These are phyloP conservation scores for Toxonevra muliebris DNA, from an alignment of 2,888 invertebrate species.

Conservation along the genomic window DNA sequence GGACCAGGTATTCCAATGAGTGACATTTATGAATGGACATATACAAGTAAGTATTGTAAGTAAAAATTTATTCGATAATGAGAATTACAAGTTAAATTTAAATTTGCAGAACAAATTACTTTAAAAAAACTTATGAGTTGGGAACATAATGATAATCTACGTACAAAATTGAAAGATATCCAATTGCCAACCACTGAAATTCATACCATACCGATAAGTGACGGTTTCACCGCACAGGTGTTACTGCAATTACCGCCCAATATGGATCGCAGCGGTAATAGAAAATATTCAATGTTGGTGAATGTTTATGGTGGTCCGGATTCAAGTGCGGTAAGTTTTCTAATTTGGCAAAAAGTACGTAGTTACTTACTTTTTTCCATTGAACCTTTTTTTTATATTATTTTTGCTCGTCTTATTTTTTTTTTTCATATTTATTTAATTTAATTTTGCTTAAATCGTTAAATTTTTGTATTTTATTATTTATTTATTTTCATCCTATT, in stretches of 20 bases:
- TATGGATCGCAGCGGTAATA: slow-evolving; percentile 72
- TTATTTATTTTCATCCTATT: no score
- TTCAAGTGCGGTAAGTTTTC: slow-evolving; percentile 77
- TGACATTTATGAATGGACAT: slow-evolving; percentile 67
- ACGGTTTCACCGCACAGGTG: slow-evolving; percentile 76
- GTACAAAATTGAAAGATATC: slow-evolving; percentile 66
- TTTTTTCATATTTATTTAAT: no score
- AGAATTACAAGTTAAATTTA: not conserved
- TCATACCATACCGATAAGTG: slow-evolving; percentile 71
- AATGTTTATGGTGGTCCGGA: slow-evolving; percentile 95
- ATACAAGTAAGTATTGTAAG: slow-evolving; percentile 47
- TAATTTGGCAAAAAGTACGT: no score
- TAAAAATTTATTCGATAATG: not conserved
- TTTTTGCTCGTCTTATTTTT: not conserved
- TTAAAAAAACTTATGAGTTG: slow-evolving; percentile 66
- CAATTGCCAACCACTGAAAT: slow-evolving; percentile 71
- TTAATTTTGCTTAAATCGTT: no score
- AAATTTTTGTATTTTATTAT: no score
- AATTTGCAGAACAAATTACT: slow-evolving; percentile 51
- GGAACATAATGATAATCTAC: slow-evolving; percentile 74
- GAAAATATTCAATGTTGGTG: slow-evolving; percentile 82
- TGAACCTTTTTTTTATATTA: no score
- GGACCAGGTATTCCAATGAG: slow-evolving; percentile 87
- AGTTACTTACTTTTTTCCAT: no score
- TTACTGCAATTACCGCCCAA: slow-evolving; percentile 78